Percentiles rank a stretch among this genome's conserved stretches.
These are phyloP conservation scores for Coturnix japonica DNA, from an alignment of 2,113 vertebrate species.

Conservation along the genomic window DNA sequence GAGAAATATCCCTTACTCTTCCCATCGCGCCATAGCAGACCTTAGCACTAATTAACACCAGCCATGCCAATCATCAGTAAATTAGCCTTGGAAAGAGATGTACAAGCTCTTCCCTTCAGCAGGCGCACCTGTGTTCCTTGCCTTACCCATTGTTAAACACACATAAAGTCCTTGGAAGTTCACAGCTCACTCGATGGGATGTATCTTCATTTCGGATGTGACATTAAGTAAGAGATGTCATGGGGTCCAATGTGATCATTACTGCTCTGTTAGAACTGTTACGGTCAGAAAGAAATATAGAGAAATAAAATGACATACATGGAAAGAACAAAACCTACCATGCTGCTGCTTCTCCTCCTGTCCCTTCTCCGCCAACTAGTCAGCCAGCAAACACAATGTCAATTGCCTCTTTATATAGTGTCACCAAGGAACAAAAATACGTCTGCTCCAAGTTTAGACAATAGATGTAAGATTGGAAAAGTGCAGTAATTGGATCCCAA, in stretches of 20 bases:
- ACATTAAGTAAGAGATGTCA: not conserved
- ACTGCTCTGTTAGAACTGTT: not conserved
- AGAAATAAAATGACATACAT: not conserved
- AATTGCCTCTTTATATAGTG: slow-evolving; percentile 75
- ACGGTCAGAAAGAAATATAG: not conserved
- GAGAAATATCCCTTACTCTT: not conserved
- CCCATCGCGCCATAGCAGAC: not conserved
- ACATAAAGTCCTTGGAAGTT: not conserved
- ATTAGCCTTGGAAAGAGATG: not conserved
- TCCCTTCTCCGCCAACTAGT: slow-evolving; percentile 53
- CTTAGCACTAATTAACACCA: not conserved
- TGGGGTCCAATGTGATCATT: not conserved
- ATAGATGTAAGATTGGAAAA: slow-evolving; percentile 74
- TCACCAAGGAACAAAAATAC: slow-evolving; percentile 69
- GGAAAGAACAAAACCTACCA: slow-evolving; percentile 71
- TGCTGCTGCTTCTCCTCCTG: slow-evolving; percentile 56
- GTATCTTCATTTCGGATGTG: not conserved
- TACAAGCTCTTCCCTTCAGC: not conserved
- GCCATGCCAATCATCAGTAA: accelerated
- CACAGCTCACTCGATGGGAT: not conserved
- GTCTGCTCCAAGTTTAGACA: slow-evolving; percentile 79
- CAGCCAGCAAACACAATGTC: slow-evolving; percentile 52
- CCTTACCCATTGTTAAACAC: not conserved
- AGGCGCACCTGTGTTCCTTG: accelerated
- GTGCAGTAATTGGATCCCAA: slow-evolving; percentile 70